Conservation (phyloP, 1,140 invertebrate genomes). For the Pogonomyrmex barbatus region DNA sequence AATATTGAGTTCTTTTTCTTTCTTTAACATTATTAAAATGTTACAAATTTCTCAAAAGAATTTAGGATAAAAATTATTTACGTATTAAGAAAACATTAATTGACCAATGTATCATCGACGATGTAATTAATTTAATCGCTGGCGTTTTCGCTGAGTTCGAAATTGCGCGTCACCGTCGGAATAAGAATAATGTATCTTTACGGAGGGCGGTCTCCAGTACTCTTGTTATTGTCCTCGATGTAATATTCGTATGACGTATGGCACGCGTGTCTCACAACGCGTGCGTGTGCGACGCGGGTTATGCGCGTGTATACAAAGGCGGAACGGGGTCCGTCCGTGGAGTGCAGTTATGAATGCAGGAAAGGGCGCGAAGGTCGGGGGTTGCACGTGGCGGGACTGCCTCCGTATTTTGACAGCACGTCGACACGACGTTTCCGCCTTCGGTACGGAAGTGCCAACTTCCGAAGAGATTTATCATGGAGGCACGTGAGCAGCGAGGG, state of each 20-base stretch:
- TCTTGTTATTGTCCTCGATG: constrained; percentile 24
- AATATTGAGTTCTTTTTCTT: not conserved
- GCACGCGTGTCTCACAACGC: constrained; percentile 34
- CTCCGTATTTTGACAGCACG: constrained; percentile 83
- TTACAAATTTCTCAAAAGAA: constrained; percentile 52
- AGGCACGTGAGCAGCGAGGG: constrained; percentile 67
- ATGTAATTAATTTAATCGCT: not conserved
- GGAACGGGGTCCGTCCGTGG: constrained; percentile 44
- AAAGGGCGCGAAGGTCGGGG: constrained; percentile 81
- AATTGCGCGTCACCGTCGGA: not conserved
- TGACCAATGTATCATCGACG: not conserved
- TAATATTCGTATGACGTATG: constrained; percentile 27
- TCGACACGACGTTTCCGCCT: constrained; percentile 80
- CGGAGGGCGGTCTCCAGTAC: not conserved
- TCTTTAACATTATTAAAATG: constrained; percentile 29
- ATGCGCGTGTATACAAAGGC: constrained; percentile 60
- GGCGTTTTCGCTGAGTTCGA: not conserved
- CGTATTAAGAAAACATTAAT: not conserved
- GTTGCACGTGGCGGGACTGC: constrained; percentile 76
- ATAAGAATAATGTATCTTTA: constrained; percentile 7
- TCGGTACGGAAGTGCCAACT: constrained; percentile 67
- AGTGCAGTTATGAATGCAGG: constrained; percentile 69
- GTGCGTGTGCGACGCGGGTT: constrained; percentile 42
- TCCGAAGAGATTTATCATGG: constrained; percentile 75
- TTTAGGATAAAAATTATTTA: not conserved